These are phyloP conservation scores for Drosophila maculinotata DNA, from an alignment of 2,888 invertebrate species.

Conservation along the genomic window DNA sequence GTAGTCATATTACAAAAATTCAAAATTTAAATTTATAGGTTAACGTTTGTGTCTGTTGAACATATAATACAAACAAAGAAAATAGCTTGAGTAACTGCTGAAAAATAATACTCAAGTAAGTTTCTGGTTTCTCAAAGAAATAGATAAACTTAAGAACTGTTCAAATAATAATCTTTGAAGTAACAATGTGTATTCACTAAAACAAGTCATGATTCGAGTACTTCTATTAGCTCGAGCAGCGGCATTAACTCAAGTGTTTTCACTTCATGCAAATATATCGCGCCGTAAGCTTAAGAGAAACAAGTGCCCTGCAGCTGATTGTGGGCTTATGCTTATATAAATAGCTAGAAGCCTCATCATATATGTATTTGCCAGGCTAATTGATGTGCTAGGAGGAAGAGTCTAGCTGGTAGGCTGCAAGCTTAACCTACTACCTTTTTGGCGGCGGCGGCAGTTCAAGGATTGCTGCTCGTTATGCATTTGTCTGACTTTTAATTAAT, in stretches of 20 bases:
- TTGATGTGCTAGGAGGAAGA: slow-evolving; percentile 11
- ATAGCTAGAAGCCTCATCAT: neutral
- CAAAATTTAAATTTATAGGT: too few species aligned
- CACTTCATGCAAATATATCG: neutral
- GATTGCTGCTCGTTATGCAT: slow-evolving; percentile 46
- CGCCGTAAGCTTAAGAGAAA: too few species aligned
- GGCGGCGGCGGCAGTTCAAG: neutral
- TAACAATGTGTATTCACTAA: too few species aligned
- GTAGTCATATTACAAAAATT: too few species aligned
- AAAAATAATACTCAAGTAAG: too few species aligned
- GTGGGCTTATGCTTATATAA: neutral
- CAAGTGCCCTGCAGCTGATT: neutral
- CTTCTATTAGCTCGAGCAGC: neutral
- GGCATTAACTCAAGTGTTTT: neutral
- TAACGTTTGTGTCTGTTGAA: too few species aligned
- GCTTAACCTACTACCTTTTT: slow-evolving; percentile 5
- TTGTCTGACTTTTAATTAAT: slow-evolving; percentile 72
- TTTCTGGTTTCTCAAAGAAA: neutral
- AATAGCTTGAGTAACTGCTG: too few species aligned
- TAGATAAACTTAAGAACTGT: too few species aligned
- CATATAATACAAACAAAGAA: too few species aligned
- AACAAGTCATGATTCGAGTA: too few species aligned
- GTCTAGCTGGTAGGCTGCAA: neutral
- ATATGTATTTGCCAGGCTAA: slow-evolving; percentile 7
- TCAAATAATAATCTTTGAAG: too few species aligned